Evolutionary conservation across 2,113 vertebrate genomes (phyloP).

Genomic region (Macrotus californicus): DNA sequence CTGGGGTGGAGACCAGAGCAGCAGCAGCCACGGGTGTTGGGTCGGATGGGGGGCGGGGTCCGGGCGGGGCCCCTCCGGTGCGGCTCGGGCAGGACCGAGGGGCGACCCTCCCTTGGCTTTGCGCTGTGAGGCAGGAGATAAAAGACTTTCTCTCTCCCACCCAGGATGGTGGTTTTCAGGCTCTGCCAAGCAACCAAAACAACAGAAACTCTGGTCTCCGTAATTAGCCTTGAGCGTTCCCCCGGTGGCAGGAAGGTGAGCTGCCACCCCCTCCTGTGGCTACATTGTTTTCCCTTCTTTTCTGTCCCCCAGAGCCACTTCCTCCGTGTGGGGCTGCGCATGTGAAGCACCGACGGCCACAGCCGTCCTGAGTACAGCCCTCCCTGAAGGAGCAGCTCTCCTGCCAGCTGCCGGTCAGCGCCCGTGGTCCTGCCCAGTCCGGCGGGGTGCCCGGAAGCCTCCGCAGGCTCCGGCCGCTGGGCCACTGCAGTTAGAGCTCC

Average conservation of each 20-base stretch:
- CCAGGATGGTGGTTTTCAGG: no score
- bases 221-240: fast-evolving
- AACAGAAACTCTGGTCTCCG: background rate
- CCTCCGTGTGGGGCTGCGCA: background rate
- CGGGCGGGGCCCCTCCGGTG: background rate
- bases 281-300: background rate
- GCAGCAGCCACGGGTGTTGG: background rate
- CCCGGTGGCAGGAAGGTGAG: background rate
- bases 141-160: background rate
- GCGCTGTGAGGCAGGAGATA: fast-evolving
- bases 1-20: no score
- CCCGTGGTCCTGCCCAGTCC: no score
- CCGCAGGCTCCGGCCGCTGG: fast-evolving
- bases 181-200: no score
- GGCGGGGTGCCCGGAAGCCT: no score
- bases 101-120: no score
- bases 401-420: background rate
- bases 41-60: no score
- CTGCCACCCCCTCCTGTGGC: background rate
- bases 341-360: fast-evolving
- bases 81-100: background rate
- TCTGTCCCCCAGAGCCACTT: background rate
- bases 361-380: no score
- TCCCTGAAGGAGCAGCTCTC: background rate
- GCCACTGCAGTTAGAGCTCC: no score